Evolutionary conservation across 2,888 invertebrate genomes (phyloP).

Genomic region (Pyrrhopygopsis socrates): DNA sequence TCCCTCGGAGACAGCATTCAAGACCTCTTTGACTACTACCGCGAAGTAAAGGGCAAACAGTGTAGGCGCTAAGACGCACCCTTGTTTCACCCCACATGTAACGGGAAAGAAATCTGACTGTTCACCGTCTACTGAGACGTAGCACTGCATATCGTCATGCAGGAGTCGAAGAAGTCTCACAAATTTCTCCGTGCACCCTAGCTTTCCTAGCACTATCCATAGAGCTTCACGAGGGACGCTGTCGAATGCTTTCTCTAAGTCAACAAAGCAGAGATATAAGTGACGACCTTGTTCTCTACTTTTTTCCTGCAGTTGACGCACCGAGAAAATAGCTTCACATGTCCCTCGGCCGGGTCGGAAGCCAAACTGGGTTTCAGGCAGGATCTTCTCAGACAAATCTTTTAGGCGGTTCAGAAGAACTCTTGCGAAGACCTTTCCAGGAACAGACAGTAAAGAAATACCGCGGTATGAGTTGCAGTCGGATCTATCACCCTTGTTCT

Average conservation of each 20-base stretch:
- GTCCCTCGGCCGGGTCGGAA: slow-evolving; percentile 71
- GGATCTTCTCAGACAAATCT: too few species aligned
- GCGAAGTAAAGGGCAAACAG: slow-evolving; percentile 54
- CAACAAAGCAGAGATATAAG: not conserved
- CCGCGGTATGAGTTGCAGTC: slow-evolving; percentile 41
- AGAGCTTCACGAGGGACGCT: not conserved
- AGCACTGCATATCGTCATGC: not conserved
- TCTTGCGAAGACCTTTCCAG: slow-evolving; percentile 49
- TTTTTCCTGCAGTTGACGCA: slow-evolving; percentile 26
- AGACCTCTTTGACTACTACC: slow-evolving; percentile 17
- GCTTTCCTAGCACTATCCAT: not conserved
- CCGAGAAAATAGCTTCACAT: slow-evolving; percentile 55
- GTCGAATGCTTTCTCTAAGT: not conserved
- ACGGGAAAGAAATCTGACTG: not conserved
- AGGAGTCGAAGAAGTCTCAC: not conserved
- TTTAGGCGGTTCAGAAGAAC: slow-evolving; percentile 17
- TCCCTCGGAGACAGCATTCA: not conserved
- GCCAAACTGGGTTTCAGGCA: slow-evolving; percentile 72
- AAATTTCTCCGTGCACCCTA: not conserved
- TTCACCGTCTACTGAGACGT: not conserved
- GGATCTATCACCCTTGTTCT: slow-evolving; percentile 33
- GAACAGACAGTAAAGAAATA: slow-evolving; percentile 26
- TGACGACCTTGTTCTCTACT: not conserved
- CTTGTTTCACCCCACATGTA: slow-evolving; percentile 19
- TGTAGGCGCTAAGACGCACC: slow-evolving; percentile 54